Conservation (phyloP, 2,113 vertebrate genomes). For the Felis chaus region DNA sequence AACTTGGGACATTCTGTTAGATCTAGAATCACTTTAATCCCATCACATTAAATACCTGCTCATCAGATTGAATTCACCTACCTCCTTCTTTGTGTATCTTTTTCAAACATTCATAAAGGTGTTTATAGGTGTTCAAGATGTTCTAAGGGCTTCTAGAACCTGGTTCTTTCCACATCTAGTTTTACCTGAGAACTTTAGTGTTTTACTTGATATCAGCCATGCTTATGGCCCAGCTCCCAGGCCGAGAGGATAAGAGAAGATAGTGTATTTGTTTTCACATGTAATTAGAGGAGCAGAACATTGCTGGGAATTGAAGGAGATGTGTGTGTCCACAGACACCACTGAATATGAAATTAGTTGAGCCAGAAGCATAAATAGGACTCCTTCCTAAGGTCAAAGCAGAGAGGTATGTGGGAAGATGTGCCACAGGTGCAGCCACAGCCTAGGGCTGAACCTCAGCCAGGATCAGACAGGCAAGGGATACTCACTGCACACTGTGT, state of each 20-base stretch:
- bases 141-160: not conserved
- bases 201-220: not conserved
- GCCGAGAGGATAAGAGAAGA: not conserved
- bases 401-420: not conserved
- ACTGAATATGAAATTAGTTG: not conserved
- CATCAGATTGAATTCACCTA: not conserved
- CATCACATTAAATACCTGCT: not conserved
- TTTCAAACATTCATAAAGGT: not conserved
- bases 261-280: not conserved
- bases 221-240: not conserved
- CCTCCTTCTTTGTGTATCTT: not conserved
- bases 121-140: not conserved
- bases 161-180: not conserved
- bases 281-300: not conserved
- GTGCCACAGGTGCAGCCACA: too few relatives aligned
- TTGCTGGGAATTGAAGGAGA: too few relatives aligned
- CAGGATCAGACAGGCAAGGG: too few relatives aligned
- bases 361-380: not conserved
- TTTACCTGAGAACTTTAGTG: not conserved
- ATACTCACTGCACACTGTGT: accelerated
- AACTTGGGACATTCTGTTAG: not conserved
- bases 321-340: accelerated
- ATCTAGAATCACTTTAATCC: not conserved
- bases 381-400: not conserved
- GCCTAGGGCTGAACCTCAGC: too few relatives aligned